Evolutionary conservation across 1,140 invertebrate genomes (phyloP).

Genomic region (Himalopsyche phryganea): DNA sequence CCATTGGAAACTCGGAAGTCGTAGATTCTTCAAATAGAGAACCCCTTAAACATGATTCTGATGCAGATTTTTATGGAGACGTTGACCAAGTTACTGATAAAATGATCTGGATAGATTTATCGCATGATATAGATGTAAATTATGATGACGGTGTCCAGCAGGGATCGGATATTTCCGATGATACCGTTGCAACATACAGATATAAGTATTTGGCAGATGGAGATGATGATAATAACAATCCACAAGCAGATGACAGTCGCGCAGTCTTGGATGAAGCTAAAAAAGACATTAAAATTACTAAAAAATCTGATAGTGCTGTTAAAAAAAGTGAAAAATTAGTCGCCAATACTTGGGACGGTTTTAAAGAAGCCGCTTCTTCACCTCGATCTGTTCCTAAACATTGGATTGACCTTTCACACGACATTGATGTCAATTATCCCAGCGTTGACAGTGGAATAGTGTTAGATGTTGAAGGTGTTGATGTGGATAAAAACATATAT

Average conservation of each 20-base stretch:
- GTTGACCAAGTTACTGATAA: not conserved
- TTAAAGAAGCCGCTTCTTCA: not conserved
- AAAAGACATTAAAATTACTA: constrained; percentile 1
- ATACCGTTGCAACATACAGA: not conserved
- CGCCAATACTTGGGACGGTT: constrained; percentile 23
- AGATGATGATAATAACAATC: no score
- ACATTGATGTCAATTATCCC: constrained; percentile 45
- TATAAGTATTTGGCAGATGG: constrained; percentile 5
- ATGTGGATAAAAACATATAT: constrained; percentile 29
- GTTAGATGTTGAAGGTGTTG: constrained; percentile 22
- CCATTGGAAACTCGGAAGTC: not conserved
- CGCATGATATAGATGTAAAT: constrained; percentile 47
- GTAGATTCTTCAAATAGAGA: not conserved
- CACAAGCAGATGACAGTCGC: not conserved
- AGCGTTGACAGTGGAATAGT: constrained; percentile 17
- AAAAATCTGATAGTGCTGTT: constrained; percentile 2
- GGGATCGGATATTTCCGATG: not conserved
- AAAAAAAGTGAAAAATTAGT: constrained; percentile 5
- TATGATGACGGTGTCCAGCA: constrained; percentile 28
- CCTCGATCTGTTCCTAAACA: constrained; percentile 8
- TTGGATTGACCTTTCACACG: constrained; percentile 43
- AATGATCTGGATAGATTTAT: constrained; percentile 38
- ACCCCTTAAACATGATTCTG: not conserved
- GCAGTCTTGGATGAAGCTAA: constrained; percentile 7
- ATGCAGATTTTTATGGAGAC: not conserved